Percentiles rank a stretch among this genome's conserved stretches.
These are phyloP conservation scores for Rutpela maculata DNA, from an alignment of 2,888 invertebrate genomes.

Conservation along the genomic window DNA sequence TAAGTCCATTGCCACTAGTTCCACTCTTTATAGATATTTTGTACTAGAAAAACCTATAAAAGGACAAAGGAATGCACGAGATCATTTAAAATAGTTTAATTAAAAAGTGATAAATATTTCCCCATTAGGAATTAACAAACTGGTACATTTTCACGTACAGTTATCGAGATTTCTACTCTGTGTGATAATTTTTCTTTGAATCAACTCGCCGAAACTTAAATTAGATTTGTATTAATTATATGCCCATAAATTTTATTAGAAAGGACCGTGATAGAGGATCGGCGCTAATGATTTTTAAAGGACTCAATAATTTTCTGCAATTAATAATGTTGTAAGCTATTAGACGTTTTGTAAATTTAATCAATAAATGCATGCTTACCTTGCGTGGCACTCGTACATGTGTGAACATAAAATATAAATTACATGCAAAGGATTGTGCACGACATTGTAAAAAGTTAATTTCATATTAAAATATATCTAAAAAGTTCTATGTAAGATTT, in stretches of 20 bases:
- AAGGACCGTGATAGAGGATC: background rate
- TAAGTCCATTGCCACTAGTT: constrained; percentile 47
- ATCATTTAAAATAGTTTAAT: constrained; percentile 65
- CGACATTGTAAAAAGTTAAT: no score
- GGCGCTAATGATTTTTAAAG: constrained; percentile 22
- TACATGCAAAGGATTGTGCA: no score
- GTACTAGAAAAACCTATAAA: constrained; percentile 61
- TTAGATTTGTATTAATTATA: constrained; percentile 47
- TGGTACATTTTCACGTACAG: constrained; percentile 45
- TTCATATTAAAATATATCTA: no score
- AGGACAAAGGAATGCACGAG: constrained; percentile 63
- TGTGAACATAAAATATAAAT: no score
- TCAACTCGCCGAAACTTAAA: constrained; percentile 53
- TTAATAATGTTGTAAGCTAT: background rate
- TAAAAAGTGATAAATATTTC: constrained; percentile 63
- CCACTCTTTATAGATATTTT: constrained; percentile 50
- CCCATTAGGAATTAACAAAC: constrained; percentile 57
- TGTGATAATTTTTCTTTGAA: constrained; percentile 52
- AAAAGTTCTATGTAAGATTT: no score
- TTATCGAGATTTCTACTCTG: constrained; percentile 46
- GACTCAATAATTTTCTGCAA: constrained; percentile 11
- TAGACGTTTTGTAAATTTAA: constrained; percentile 1
- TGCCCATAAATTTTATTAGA: constrained; percentile 33
- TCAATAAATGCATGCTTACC: background rate
- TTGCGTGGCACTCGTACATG: no score